These are phyloP conservation scores for Mohoua ochrocephala DNA, from an alignment of 2,113 vertebrate genomes.

Conservation along the genomic window DNA sequence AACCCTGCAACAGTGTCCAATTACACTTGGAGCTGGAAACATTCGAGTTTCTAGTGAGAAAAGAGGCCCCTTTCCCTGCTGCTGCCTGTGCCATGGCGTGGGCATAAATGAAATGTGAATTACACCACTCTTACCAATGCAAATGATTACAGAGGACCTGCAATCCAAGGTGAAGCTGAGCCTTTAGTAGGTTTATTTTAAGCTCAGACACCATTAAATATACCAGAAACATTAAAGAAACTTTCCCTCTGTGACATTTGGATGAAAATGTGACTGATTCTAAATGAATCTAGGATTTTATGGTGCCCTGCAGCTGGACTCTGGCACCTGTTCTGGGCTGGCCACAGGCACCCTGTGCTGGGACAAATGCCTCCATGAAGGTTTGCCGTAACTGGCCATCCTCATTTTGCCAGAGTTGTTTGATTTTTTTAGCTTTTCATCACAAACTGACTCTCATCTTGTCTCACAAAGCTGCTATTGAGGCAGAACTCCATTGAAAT, in stretches of 20 bases:
- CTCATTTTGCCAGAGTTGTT: background rate
- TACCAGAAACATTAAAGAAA: background rate
- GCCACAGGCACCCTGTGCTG: background rate
- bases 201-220: background rate
- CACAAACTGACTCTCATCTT: background rate
- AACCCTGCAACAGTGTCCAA: background rate
- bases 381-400: background rate
- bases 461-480: background rate
- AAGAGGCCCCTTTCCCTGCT: constrained; percentile 1
- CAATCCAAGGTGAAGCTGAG: constrained; percentile 1
- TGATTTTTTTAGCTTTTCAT: background rate
- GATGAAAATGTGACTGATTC: background rate
- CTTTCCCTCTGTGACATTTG: background rate
- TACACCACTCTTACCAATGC: background rate
- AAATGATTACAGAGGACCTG: background rate
- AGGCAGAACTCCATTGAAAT: background rate
- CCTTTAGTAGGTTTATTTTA: constrained; percentile 18
- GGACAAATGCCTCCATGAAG: background rate
- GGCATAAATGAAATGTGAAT: background rate
- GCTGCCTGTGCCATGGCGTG: background rate
- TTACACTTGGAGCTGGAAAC: background rate
- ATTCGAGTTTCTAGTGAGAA: background rate
- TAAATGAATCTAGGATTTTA: background rate
- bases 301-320: background rate
- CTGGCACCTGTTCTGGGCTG: background rate